These are phyloP conservation scores for Percopsis transmontana DNA, from an alignment of 2,113 vertebrate genomes.

Conservation along the genomic window DNA sequence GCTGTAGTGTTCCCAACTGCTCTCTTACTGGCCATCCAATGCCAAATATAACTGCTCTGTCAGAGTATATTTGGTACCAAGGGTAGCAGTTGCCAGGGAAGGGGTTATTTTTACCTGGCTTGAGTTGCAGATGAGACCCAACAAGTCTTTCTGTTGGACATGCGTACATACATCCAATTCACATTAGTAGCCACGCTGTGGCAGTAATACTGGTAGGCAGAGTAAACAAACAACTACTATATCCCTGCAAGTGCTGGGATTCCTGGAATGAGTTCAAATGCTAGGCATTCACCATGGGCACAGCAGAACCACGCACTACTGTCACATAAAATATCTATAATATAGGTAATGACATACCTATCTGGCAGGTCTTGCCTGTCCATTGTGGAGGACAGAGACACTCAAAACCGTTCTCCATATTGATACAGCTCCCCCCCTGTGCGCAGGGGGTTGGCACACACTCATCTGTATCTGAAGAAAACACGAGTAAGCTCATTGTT, in stretches of 20 bases:
- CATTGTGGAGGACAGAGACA: slow-evolving; percentile 91
- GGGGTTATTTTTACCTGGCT: slow-evolving; percentile 76
- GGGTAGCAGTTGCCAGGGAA: slow-evolving; percentile 72
- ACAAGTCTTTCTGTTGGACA: slow-evolving; percentile 31
- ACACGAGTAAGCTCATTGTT: no score
- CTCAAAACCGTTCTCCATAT: slow-evolving; percentile 88
- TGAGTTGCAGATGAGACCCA: slow-evolving; percentile 61
- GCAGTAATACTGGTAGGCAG: slow-evolving; percentile 24
- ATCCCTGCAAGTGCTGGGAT: slow-evolving; percentile 29
- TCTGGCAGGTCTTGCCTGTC: slow-evolving; percentile 92
- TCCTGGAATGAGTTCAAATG: slow-evolving; percentile 16
- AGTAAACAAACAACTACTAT: slow-evolving; percentile 46
- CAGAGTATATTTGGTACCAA: slow-evolving; percentile 59
- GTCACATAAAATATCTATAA: slow-evolving; percentile 2
- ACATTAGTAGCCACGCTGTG: slow-evolving; percentile 38
- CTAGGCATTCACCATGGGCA: slow-evolving; percentile 7
- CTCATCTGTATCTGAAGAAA: slow-evolving; percentile 87
- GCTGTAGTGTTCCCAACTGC: no score
- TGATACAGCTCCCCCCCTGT: slow-evolving; percentile 89
- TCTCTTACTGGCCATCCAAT: no score
- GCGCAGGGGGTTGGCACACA: slow-evolving; percentile 89
- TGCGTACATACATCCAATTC: slow-evolving; percentile 20
- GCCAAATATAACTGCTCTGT: no score
- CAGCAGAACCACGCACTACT: background rate
- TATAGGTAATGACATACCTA: no score